A percentile compares a stretch with the other conserved stretches of the same genome.
phyloP scores from a whole-genome alignment of 2,797 vertebrate genomes.

The Ctenopoma kingsleyae region DNA sequence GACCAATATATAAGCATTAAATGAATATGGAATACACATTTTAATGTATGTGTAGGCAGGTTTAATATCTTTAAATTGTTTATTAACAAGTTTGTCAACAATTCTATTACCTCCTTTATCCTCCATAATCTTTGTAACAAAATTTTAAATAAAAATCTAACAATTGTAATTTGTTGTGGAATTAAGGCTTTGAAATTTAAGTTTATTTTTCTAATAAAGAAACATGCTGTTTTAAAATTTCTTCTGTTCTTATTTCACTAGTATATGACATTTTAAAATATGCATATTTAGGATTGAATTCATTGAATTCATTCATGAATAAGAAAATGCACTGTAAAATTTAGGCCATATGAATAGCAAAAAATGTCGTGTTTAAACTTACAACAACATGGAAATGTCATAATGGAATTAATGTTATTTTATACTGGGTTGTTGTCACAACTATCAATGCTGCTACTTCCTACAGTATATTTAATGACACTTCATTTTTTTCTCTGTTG shows the following conservation, averaged over 20 bases:
- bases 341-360: not conserved
- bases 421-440: not conserved
- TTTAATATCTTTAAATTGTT: no score
- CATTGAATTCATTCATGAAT: not conserved
- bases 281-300: not conserved
- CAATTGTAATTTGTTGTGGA: not conserved
- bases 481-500: constrained; percentile 10
- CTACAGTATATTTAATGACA: not conserved
- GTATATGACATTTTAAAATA: not conserved
- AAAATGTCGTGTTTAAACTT: not conserved
- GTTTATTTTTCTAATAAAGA: no score
- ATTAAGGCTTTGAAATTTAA: not conserved
- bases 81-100: no score
- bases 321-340: not conserved
- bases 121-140: no score
- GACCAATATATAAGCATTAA: no score
- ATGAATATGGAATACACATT: no score
- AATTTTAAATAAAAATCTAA: no score
- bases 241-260: not conserved
- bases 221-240: not conserved
- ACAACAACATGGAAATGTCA: not conserved
- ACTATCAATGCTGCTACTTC: not conserved
- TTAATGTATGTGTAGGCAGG: no score
- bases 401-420: constrained; percentile 11
- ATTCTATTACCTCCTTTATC: no score